phyloP scores from a whole-genome alignment of 2,888 invertebrate species.

The Nomada lathburiana region DNA sequence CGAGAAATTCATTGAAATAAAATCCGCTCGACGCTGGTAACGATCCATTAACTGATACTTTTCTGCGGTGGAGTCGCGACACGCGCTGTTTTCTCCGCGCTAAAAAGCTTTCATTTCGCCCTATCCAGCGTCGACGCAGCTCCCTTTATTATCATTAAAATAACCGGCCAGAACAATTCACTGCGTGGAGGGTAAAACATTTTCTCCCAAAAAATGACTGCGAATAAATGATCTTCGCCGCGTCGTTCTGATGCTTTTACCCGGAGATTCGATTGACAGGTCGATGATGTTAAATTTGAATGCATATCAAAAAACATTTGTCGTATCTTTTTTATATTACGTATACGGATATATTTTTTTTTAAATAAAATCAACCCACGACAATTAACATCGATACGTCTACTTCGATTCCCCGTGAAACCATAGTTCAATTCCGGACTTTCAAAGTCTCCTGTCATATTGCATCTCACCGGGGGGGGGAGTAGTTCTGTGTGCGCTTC shows the following conservation, averaged over 20 bases:
- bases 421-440: neutral
- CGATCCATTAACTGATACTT: conserved; percentile 55
- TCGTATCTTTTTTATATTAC: too few species aligned
- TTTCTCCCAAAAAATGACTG: too few species aligned
- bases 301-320: too few species aligned
- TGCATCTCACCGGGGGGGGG: neutral
- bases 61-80: conserved; percentile 9
- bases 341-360: too few species aligned
- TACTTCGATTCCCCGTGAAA: neutral
- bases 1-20: conserved; percentile 32
- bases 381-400: neutral
- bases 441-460: conserved; percentile 1
- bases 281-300: too few species aligned
- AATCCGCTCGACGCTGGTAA: conserved; percentile 27
- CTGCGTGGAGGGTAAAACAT: too few species aligned
- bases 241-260: too few species aligned
- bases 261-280: too few species aligned
- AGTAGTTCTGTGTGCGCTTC: neutral
- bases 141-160: too few species aligned
- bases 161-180: too few species aligned
- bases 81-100: conserved; percentile 5
- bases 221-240: too few species aligned
- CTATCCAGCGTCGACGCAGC: neutral
- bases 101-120: conserved; percentile 35
- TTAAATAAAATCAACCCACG: neutral